phyloP scores from a whole-genome alignment of 2,113 vertebrate species.

The Irena cyanogastra region DNA sequence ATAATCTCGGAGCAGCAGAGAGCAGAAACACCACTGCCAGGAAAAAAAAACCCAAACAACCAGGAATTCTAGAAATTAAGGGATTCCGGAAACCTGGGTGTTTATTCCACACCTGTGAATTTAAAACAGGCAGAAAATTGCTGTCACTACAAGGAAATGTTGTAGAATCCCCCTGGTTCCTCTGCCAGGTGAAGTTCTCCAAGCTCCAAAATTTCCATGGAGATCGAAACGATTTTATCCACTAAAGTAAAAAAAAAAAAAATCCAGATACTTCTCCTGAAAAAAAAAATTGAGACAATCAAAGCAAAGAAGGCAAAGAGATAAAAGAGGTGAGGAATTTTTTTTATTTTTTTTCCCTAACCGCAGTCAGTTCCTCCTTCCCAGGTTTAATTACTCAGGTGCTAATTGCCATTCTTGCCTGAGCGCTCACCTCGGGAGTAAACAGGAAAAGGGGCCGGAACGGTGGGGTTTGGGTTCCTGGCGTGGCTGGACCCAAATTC shows the following conservation, averaged over 20 bases:
- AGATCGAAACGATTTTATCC: not conserved
- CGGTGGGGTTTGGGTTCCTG: not conserved
- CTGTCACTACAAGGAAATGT: not conserved
- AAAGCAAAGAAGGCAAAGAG: not conserved
- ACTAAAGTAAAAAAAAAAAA: not conserved
- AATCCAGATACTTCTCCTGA: not conserved
- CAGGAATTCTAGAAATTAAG: too few relatives aligned
- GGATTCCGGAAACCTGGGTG: too few relatives aligned
- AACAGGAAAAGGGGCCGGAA: slow-evolving; percentile 11
- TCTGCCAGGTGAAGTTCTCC: not conserved
- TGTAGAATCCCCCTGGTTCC: not conserved
- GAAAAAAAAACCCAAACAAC: not conserved
- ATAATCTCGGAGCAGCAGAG: not conserved
- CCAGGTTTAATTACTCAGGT: not conserved
- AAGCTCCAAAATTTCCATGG: not conserved
- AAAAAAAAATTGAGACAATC: not conserved
- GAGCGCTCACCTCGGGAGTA: not conserved
- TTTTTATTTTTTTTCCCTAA: not conserved
- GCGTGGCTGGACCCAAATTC: not conserved
- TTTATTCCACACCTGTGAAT: not conserved
- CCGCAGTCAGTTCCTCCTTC: not conserved
- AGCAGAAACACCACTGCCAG: not conserved
- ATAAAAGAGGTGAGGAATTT: not conserved
- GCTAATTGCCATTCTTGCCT: not conserved
- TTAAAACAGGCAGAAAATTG: not conserved